Base-by-base conservation (phyloP, 2,888 invertebrate genomes). In the Bugula neritina region DNA sequence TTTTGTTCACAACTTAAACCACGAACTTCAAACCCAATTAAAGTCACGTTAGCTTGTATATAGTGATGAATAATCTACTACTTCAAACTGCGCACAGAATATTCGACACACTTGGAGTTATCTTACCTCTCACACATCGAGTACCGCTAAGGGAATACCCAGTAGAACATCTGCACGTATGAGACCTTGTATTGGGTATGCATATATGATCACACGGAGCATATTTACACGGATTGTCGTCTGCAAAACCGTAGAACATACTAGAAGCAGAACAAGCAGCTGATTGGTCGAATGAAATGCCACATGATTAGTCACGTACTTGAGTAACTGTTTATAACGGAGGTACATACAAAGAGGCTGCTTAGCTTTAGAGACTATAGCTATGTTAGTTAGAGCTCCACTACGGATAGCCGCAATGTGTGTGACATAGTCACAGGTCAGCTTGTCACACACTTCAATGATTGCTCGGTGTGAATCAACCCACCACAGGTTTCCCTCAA, bases 401-500 rank as follows among this genome's bases (percentile, higher is more conserved):
- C 63, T 31, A 43, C 17, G 10, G 3, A 10, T n/a, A 2, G 2
- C 17, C 3, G 63, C 63, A 27, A 25, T 31, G 17, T 34, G 29
- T 27, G 27, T 5, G 3, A 27, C 63, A 3, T 29, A 2, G 2
- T 89, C 87, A 23, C 97, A 96, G 77, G 89, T 89, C 85, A 92
- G 95, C 85, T 98, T 98, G 83, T 95, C 77, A 73, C 82, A 82
- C 52, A 77, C 76, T 27, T 78, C 77, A 23, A 82, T 75, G 25
- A 76, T 0, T 92, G 93, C 2, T 92, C 84, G 21, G 69, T 94
- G 94, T 27, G 95, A 86, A 82, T 97, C 96, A 54, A 95, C 85
- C 83, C 96, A 10, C 93, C 78, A 80, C 21, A 82, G 73, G 54
- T 72, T 73, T 75, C 82, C 81, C 73, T 81, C 83, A 74, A 81